These are phyloP conservation scores for Seira sanloemensis DNA, from an alignment of 2,888 invertebrate species.

Conservation along the genomic window DNA sequence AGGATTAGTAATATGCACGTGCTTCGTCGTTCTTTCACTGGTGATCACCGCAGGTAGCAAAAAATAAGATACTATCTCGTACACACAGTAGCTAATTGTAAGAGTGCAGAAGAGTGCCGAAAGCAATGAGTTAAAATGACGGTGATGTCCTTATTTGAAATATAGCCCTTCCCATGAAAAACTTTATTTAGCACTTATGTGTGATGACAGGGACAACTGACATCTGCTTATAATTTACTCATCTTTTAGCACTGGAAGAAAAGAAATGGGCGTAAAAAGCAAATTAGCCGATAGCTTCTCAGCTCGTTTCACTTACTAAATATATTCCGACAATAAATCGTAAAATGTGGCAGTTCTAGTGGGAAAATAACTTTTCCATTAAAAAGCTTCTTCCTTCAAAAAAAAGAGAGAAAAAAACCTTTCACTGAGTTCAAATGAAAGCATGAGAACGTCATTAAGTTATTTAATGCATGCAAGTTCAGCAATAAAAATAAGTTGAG, in stretches of 20 bases:
- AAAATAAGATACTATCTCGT: too few species aligned
- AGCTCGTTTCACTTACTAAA: too few species aligned
- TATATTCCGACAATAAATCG: neutral
- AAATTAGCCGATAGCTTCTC: too few species aligned
- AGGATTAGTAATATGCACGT: slow-evolving; percentile 88
- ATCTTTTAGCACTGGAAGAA: too few species aligned
- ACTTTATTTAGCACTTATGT: neutral
- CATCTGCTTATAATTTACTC: neutral
- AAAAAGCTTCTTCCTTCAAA: too few species aligned
- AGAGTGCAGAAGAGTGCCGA: too few species aligned
- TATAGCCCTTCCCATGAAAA: neutral
- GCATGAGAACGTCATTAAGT: neutral
- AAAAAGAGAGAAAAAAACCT: too few species aligned
- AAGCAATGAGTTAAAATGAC: too few species aligned
- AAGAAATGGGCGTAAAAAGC: too few species aligned
- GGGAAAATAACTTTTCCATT: neutral
- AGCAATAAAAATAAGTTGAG: neutral
- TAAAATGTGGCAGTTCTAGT: neutral
- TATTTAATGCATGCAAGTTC: neutral
- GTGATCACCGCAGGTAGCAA: slow-evolving; percentile 85
- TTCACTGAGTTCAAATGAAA: too few species aligned
- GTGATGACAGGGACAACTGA: neutral
- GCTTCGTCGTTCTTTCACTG: slow-evolving; percentile 84
- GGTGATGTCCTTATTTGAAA: too few species aligned
- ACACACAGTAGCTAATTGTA: too few species aligned